Conservation (phyloP, 2,888 invertebrate genomes). For the Phytoseiulus persimilis region DNA sequence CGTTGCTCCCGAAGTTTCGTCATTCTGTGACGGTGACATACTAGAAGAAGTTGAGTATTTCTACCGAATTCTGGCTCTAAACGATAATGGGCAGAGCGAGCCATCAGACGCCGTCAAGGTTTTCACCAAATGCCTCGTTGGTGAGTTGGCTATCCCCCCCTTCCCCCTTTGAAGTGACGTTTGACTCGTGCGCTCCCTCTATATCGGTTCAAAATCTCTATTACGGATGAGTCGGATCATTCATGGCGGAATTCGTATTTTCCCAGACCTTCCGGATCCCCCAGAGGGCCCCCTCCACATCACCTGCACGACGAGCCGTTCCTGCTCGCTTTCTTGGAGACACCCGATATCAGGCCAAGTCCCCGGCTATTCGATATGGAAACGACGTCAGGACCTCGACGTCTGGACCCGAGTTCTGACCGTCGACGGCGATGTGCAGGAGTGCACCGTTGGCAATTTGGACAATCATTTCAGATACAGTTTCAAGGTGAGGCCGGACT, state of each 20-base stretch:
- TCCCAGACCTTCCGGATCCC: slow-evolving; percentile 6
- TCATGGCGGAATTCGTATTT: not conserved
- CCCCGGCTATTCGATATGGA: slow-evolving; percentile 17
- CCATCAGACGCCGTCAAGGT: slow-evolving; percentile 14
- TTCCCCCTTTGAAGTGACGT: no score
- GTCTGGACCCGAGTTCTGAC: slow-evolving; percentile 10
- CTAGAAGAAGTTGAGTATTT: slow-evolving; percentile 10
- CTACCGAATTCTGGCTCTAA: not conserved
- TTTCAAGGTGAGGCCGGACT: slow-evolving; percentile 8
- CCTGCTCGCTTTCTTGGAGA: slow-evolving; percentile 23
- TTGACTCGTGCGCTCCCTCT: no score
- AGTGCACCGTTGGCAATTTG: slow-evolving; percentile 15
- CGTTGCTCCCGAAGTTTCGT: not conserved
- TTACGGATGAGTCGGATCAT: no score
- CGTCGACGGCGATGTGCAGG: slow-evolving; percentile 15
- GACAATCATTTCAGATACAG: slow-evolving; percentile 28
- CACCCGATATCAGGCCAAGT: slow-evolving; percentile 23
- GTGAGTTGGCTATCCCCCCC: not conserved
- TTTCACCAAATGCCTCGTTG: slow-evolving; percentile 15
- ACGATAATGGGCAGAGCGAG: slow-evolving; percentile 15
- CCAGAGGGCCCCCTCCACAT: slow-evolving; percentile 15
- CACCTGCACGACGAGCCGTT: slow-evolving; percentile 29
- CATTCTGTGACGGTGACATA: slow-evolving; percentile 8
- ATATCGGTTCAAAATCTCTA: no score
- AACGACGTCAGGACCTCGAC: slow-evolving; percentile 28